A percentile compares a stretch with the other conserved stretches of the same genome.
Evolutionary conservation across 2,797 vertebrate genomes (phyloP).

Genomic region (Muscicapa comitata): DNA sequence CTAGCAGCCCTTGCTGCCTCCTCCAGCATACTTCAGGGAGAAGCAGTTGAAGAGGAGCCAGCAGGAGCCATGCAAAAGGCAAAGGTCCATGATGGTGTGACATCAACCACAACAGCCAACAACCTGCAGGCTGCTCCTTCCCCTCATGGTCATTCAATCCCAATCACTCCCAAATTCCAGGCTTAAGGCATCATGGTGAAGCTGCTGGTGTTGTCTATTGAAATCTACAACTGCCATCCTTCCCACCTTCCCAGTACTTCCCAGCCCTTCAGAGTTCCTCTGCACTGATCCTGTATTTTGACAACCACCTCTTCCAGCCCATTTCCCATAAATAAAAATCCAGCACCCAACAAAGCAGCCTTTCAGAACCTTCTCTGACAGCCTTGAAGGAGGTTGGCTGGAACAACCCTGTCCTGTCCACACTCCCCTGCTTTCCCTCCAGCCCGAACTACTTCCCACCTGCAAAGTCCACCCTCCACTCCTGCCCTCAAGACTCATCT

Average conservation of each 20-base stretch:
- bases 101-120: fast-evolving
- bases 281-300: neutral
- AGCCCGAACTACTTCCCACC: neutral
- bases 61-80: neutral
- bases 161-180: neutral
- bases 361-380: neutral
- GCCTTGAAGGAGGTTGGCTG: neutral
- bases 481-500: neutral
- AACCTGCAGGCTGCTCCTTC: neutral
- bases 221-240: neutral
- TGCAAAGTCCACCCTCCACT: neutral
- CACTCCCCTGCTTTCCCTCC: neutral
- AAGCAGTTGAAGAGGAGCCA: fast-evolving
- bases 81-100: neutral
- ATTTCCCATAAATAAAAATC: neutral
- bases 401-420: neutral
- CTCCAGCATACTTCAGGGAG: neutral
- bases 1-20: neutral
- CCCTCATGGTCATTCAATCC: fast-evolving
- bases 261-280: neutral
- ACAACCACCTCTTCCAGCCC: neutral
- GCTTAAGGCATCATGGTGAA: neutral
- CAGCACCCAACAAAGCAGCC: neutral
- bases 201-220: neutral
- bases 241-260: neutral